Base-by-base conservation (phyloP, 2,888 invertebrate genomes). In the Noctua janthina region DNA sequence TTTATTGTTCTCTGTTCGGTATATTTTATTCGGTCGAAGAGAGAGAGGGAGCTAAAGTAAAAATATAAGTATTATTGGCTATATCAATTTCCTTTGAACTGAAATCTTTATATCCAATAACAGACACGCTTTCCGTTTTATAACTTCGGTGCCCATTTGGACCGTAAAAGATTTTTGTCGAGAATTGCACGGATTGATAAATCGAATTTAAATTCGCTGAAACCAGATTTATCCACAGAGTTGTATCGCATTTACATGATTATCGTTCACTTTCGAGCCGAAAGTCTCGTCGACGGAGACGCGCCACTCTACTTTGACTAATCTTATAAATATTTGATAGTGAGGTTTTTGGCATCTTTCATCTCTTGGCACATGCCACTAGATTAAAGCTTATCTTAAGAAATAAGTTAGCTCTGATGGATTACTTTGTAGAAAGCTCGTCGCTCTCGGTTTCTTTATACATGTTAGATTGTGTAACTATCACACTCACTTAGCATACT, bases 71-170 rank as follows among this genome's bases (percentile, higher is more conserved):
- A 73, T 69, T 83, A 81, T 71, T 79, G 67, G 64, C 54, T 74
- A 64, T 70, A 83, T 86, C 79, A 78, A 78, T 81, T 79, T 83
- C 76, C 76, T 84, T 88, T 81, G 79, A 80, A 81, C 59, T 72
- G 43, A 79, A 83, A 84, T 87, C 76, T 81, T 87, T 88, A 74
- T 79, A 84, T 80, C 67, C 71, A 88, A 83, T 88, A 88, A 78
- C 69, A 83, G 77, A 78, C 66, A 83, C 56, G 74, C 35, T 77
- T 78, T 86, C 59, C 69, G 67, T 81, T 86, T 88, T 86, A 86
- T 81, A 77, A 79, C 74, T 66, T 74, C 49, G 56, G 46, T 88
- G 75, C 68, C 49, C 64, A 74, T 76, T 78, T 74, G 66, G 35
- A 78, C 59, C 64, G 71, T 74, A 69, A 76, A 81, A 71, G 68